Evolutionary conservation across 2,113 vertebrate species (phyloP), one percentile per base, ranked within the genome.

Genomic region (Cercopithecus mona): DNA sequence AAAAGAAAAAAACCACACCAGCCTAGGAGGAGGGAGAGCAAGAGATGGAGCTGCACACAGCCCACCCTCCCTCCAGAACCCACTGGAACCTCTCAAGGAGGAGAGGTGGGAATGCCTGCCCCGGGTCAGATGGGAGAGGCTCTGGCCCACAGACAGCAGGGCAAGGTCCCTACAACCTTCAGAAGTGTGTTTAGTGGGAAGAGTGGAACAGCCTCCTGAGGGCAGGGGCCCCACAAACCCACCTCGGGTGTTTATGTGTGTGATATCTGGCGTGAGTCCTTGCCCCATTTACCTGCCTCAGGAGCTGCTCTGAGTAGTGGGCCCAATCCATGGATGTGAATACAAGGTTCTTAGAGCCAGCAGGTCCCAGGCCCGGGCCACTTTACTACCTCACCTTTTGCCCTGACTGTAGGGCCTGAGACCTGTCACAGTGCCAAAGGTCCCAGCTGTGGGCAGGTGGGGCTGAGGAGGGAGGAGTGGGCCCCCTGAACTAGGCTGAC

Each of bases 401-500:
- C 0, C 70, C 76, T 38, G 0, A 18, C 30, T 40, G 32, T 12
- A 6, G 55, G 35, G 57, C 90, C 48, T 8, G 48, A 88, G 66
- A 70, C 38, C 35, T n/a, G 35, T 22, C 50, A 38, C 1, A 13
- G 13, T 25, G 40, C 68, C 79, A 22, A n/a, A 43, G 22, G 30
- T 17, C 90, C 66, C 3, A 3, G 30, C 10, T 68, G 1, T 83
- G 48, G 11, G n/a, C 17, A 5, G 78, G 0, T 11, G 23, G 23
- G 27, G 48, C 10, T 14, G 16, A 45, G 32, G 43, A 22, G 9
- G 88, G n/a, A 85, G 18, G 38, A 73, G 75, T 3, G 52, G 40
- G 35, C 68, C n/a, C 75, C 86, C 1, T 23, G 8, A 52, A n/a
- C 45, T 8, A 0, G 8, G 95, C 98, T 98, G 82, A 99, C 99